These are phyloP conservation scores for Gambusia holbrooki DNA, from an alignment of 2,113 vertebrate species.

Conservation along the genomic window DNA sequence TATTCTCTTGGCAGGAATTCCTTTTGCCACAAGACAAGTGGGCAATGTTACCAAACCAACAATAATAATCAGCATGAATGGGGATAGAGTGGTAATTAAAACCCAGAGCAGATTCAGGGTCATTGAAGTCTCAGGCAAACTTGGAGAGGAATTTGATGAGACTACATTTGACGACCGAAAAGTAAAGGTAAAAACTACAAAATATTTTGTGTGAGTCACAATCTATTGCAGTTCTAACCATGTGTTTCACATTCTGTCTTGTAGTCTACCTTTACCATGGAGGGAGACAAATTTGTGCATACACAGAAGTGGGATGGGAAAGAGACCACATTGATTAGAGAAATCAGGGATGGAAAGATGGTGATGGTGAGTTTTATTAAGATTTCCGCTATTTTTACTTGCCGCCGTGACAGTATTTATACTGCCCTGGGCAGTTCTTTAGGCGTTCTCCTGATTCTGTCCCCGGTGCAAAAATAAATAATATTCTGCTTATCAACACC, in stretches of 20 bases:
- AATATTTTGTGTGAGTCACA: not conserved
- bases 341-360: slow-evolving; percentile 95
- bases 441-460: not conserved
- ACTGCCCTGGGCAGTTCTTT: too few species aligned
- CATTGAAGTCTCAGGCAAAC: slow-evolving; percentile 70
- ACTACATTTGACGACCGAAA: slow-evolving; percentile 91
- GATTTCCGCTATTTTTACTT: not conserved
- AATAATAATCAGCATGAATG: too few species aligned
- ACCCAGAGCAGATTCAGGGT: too few species aligned
- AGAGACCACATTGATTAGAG: slow-evolving; percentile 91
- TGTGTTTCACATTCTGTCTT: not conserved
- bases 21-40: too few species aligned
- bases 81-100: too few species aligned
- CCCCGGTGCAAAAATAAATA: too few species aligned
- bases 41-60: too few species aligned
- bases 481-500: not conserved
- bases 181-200: slow-evolving; percentile 86
- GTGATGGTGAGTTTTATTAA: slow-evolving; percentile 86
- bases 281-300: slow-evolving; percentile 90
- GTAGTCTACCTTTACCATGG: slow-evolving; percentile 90
- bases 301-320: slow-evolving; percentile 96
- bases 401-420: too few species aligned
- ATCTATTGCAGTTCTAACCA: not conserved
- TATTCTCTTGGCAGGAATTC: too few species aligned
- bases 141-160: slow-evolving; percentile 98